These are phyloP conservation scores for Dryococelus australis DNA, from an alignment of 2,888 invertebrate genomes.

Conservation along the genomic window DNA sequence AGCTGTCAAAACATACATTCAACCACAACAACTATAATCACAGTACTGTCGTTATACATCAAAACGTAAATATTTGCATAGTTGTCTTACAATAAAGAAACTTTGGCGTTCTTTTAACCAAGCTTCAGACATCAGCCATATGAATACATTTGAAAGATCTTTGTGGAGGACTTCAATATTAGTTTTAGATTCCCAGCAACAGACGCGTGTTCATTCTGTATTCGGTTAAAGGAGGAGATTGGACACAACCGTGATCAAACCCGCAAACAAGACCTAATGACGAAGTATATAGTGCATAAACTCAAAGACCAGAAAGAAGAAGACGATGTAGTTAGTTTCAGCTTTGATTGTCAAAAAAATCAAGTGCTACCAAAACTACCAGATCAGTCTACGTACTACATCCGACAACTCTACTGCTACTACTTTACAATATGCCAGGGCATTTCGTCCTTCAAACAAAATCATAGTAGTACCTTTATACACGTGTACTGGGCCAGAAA, in stretches of 20 bases:
- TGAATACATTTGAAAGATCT: not conserved
- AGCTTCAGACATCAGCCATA: not conserved
- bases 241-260: not conserved
- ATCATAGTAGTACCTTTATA: not conserved
- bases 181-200: not conserved
- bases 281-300: not conserved
- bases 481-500: not conserved
- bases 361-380: not conserved
- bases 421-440: not conserved
- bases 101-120: constrained; percentile 13
- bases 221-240: not conserved
- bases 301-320: not conserved
- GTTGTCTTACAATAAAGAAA: not conserved
- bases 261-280: not conserved
- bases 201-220: constrained; percentile 4
- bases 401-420: not conserved
- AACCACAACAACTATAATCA: not conserved
- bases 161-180: constrained; percentile 9
- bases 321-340: not conserved
- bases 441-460: not conserved
- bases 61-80: not conserved
- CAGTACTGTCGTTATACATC: not conserved
- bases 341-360: not conserved
- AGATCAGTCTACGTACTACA: not conserved
- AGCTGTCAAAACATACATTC: not conserved